These are phyloP conservation scores for Sphenopsis melanotis DNA, from an alignment of 2,797 vertebrate genomes.

Conservation along the genomic window DNA sequence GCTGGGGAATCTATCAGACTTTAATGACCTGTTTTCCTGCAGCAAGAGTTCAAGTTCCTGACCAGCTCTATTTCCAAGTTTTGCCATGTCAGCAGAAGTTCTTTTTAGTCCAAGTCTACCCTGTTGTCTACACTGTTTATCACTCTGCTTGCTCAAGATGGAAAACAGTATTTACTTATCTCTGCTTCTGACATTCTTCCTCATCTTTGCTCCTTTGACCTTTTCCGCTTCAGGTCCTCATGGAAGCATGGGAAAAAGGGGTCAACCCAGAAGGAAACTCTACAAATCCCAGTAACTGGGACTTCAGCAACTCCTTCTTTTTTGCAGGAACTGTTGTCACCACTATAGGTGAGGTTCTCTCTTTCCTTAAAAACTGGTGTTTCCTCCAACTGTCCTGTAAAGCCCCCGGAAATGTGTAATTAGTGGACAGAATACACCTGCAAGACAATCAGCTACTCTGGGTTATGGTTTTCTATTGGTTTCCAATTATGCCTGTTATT, in stretches of 20 bases:
- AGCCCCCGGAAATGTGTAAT: neutral
- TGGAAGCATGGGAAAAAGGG: slow-evolving; percentile 89
- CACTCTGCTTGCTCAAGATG: neutral
- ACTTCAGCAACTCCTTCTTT: slow-evolving; percentile 93
- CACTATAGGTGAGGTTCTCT: slow-evolving; percentile 83
- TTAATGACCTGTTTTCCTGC: neutral
- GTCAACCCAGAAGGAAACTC: slow-evolving; percentile 91
- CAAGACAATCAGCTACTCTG: neutral
- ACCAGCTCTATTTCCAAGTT: neutral
- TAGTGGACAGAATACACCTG: neutral
- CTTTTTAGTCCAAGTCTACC: neutral
- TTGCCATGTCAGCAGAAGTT: neutral
- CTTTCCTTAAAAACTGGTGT: neutral
- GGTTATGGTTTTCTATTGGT: neutral
- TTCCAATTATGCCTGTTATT: neutral
- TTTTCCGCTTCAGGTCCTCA: slow-evolving; percentile 79
- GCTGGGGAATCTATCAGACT: neutral
- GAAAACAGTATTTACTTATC: neutral
- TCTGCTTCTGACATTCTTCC: neutral
- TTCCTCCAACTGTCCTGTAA: neutral
- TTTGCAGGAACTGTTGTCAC: slow-evolving; percentile 92
- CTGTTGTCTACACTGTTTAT: neutral
- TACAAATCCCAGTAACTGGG: slow-evolving; percentile 94
- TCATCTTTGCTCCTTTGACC: neutral
- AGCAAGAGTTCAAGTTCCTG: neutral